Base-by-base conservation (phyloP, 1,140 invertebrate genomes). In the Drosophila littoralis region DNA sequence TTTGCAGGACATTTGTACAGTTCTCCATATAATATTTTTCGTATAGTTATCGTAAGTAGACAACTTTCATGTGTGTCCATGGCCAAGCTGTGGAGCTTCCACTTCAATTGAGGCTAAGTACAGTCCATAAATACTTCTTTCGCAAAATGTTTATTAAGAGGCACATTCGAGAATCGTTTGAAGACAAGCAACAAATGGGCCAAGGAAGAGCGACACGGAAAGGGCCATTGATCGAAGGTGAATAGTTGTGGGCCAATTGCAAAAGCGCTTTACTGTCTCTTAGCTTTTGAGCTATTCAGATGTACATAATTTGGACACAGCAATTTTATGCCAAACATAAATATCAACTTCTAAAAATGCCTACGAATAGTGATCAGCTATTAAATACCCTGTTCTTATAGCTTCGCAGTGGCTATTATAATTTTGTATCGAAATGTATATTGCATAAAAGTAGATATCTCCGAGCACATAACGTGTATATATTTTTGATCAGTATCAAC, bases 41-140 rank as follows among this genome's bases (percentile, higher is more conserved):
- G 58, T 71, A 71, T 68, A 78, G 70, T 75, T 86, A 81, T 86
- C 82, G 78, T 86, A 85, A 85, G 81, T 71, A 81, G 74, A 68
- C 78, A 78, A 77, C 71, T 80, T 77, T 50, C 15, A 52, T 58
- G 67, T 65, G 28, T 51, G 35, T 69, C 10, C 40, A 55, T 61
- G 66, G 28, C n/a, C 42, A 50, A 48, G 58, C 28, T 35, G 10
- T 22, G 7, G 15, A 33, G 63, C 15, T 15, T 70, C 74, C 80
- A 83, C 83, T 79, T 61, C 65, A 83, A 83, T 76, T 72, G 51
- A 52, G 63, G 10, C 58, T 72, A 61, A 38, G 7, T 22, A 50
- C 35, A 58, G 50, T 71, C 17, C 59, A 22, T 64, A 63, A 63
- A 75, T 70, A 70, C 42, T 36, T 48, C 35, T 36, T 48, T 13